Conservation (phyloP, 2,113 vertebrate species). For the Kryptolebias marmoratus region DNA sequence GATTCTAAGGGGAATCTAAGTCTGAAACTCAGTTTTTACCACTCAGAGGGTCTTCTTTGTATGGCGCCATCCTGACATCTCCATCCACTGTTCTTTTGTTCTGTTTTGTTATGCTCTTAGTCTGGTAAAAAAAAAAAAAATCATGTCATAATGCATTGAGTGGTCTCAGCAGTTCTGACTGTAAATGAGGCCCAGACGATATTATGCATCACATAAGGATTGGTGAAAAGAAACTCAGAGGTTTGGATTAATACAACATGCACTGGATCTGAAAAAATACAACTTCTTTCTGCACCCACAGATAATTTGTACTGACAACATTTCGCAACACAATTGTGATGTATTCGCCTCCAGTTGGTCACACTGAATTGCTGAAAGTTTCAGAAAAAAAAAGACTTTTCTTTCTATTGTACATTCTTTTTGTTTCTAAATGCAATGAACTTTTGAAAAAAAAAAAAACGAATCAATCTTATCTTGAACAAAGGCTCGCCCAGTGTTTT, state of each 20-base stretch:
- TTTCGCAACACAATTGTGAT: not conserved
- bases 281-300: slow-evolving; percentile 5
- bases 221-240: slow-evolving; percentile 20
- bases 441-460: slow-evolving; percentile 1
- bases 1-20: slow-evolving; percentile 41
- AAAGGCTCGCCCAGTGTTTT: not conserved
- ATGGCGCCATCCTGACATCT: slow-evolving; percentile 46
- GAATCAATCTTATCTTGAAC: slow-evolving; percentile 6
- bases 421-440: slow-evolving; percentile 9
- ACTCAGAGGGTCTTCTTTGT: slow-evolving; percentile 24
- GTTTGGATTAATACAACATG: slow-evolving; percentile 51
- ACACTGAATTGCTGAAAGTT: slow-evolving; percentile 9
- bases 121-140: slow-evolving; percentile 18
- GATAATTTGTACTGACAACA: not conserved
- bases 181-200: slow-evolving; percentile 50
- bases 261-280: slow-evolving; percentile 2
- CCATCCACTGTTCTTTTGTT: slow-evolving; percentile 42
- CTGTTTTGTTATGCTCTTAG: slow-evolving; percentile 14
- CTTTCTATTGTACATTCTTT: not conserved
- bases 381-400: not conserved
- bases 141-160: slow-evolving; percentile 44
- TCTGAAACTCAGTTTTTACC: slow-evolving; percentile 37
- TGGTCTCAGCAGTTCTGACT: slow-evolving; percentile 40
- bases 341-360: slow-evolving; percentile 8
- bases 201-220: slow-evolving; percentile 41